These are phyloP conservation scores for Coenonympha arcania DNA, from an alignment of 2,888 invertebrate genomes.

Conservation along the genomic window DNA sequence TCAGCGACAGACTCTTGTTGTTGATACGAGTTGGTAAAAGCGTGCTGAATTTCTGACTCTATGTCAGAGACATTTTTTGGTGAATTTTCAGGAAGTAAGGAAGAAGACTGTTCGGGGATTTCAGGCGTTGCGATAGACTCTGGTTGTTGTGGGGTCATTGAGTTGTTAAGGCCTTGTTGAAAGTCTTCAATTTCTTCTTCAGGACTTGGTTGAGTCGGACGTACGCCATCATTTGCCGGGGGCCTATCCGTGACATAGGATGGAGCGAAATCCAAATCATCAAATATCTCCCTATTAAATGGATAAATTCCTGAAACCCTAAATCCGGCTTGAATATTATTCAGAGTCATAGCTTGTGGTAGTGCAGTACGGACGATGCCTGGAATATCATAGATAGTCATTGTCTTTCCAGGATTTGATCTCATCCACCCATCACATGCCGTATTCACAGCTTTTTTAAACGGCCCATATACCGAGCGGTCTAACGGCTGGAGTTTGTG, in stretches of 20 bases:
- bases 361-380: slow-evolving; percentile 23
- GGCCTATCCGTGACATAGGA: slow-evolving; percentile 35
- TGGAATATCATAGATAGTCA: slow-evolving; percentile 24
- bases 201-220: background rate
- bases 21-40: too few relatives aligned
- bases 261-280: slow-evolving; percentile 32
- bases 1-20: too few relatives aligned
- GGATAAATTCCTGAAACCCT: slow-evolving; percentile 31
- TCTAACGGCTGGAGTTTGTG: slow-evolving; percentile 29
- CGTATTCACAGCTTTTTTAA: slow-evolving; percentile 26
- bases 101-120: too few relatives aligned
- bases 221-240: background rate
- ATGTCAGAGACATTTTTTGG: too few relatives aligned
- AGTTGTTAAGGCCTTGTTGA: background rate
- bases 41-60: too few relatives aligned
- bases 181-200: background rate
- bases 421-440: slow-evolving; percentile 22
- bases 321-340: slow-evolving; percentile 33
- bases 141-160: background rate
- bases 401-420: slow-evolving; percentile 20
- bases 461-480: slow-evolving; percentile 24
- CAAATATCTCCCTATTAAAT: slow-evolving; percentile 31
- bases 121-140: background rate
- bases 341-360: slow-evolving; percentile 30
- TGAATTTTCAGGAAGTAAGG: too few relatives aligned